Evolutionary conservation across 1,140 invertebrate genomes (phyloP), one percentile per base, ranked within the genome.

Genomic region (Aporrectodea caliginosa): DNA sequence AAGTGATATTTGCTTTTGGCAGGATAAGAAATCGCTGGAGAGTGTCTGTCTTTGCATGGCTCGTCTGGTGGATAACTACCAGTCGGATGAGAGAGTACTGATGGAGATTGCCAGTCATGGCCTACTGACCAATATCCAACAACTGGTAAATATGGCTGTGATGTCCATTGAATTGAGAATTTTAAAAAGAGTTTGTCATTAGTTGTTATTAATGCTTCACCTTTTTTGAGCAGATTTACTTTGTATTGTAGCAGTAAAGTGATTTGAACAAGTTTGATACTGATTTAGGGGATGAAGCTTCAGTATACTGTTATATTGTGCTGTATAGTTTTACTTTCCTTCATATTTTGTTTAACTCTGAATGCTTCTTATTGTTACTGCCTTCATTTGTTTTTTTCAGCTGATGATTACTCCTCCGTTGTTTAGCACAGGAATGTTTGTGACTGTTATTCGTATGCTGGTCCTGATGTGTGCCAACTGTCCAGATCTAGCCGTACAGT

Each of bases 11-110:
- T n/a, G n/a, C n/a, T 82, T 43, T 30, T 84, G 86, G 16, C 82
- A 91, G 88, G 98, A 99, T 88, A 98, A 98, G 86, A 98, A 98
- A 84, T 97, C 95, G 82, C 95, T 98, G 22, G 98, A 99, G 86
- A 96, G 95, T 86, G 95, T 98, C 2, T 99, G 97, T 84, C 91
- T 96, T 75, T 96, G 97, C 30, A 98, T 99, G 86, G 94, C 94
- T 81, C 92, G 98, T 27, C 90, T 99, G 14, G 96, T 99, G 0
- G 98, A 99, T 84, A 97, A 96, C 87, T 97, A 97, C 87, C 96
- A 98, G 86, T 92, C 93, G 84, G 96, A 99, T 87, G 92, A 96
- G 35, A 91, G 92, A 6, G 92, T 94, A 81, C 89, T 99, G 71
- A 94, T 95, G 85, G 96, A 99, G 89, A 98, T 99, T 80, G 96